phyloP scores from a whole-genome alignment of 2,888 invertebrate genomes.

The Acholoe squamosa region DNA sequence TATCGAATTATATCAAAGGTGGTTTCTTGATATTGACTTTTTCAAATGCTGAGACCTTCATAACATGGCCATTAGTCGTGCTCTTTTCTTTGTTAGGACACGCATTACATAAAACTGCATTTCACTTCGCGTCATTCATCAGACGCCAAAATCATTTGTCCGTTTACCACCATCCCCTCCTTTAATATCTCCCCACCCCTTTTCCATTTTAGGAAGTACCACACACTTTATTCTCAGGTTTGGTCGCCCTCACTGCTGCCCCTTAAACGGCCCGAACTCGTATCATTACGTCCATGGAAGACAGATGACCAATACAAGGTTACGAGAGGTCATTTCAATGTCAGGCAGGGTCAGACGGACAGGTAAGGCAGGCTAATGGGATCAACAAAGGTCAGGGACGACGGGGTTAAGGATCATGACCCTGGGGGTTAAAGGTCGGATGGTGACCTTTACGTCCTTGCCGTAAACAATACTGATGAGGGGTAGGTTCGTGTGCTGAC shows the following conservation, averaged over 20 bases:
- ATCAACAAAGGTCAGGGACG: constrained; percentile 19
- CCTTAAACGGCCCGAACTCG: background rate
- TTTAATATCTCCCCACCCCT: background rate
- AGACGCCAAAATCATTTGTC: background rate
- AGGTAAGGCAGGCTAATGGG: constrained; percentile 11
- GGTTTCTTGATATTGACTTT: too few species aligned
- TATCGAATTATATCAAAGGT: too few species aligned
- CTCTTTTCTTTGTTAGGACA: too few species aligned
- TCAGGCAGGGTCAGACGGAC: constrained; percentile 1
- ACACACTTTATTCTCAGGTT: background rate
- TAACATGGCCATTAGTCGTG: too few species aligned
- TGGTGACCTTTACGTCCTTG: background rate
- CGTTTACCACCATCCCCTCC: background rate
- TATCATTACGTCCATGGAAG: constrained; percentile 8
- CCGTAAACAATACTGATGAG: constrained; percentile 14
- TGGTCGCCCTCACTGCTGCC: background rate
- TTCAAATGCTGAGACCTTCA: too few species aligned
- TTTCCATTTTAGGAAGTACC: background rate
- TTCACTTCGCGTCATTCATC: too few species aligned
- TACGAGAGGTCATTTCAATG: background rate
- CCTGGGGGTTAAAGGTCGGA: background rate
- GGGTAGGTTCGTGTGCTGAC: background rate
- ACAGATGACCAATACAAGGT: constrained; percentile 14
- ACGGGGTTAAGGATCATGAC: background rate
- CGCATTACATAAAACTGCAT: too few species aligned